These are phyloP conservation scores for Augochlora pura DNA, from an alignment of 1,140 invertebrate species.

Conservation along the genomic window DNA sequence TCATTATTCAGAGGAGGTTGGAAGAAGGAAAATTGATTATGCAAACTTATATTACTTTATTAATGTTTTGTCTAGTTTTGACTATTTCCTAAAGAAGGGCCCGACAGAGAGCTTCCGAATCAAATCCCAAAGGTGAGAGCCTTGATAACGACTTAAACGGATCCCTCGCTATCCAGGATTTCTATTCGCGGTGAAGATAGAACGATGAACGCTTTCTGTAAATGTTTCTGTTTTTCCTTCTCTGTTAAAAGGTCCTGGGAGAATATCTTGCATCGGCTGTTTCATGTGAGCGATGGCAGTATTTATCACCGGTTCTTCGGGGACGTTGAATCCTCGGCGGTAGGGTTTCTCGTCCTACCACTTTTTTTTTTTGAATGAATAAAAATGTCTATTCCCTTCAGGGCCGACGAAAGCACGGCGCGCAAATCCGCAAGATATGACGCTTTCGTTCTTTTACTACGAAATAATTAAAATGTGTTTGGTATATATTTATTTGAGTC, in stretches of 20 bases:
- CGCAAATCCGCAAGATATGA: neutral
- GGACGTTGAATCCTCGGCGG: neutral
- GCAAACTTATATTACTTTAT: too few relatives aligned
- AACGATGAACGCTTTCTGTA: neutral
- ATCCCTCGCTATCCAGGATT: neutral
- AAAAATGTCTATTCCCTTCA: conserved; percentile 18
- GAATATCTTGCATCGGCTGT: conserved; percentile 30
- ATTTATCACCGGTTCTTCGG: conserved; percentile 46
- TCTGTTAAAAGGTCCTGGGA: conserved; percentile 18
- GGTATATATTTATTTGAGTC: neutral
- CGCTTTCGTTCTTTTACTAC: neutral
- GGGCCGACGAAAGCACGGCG: neutral
- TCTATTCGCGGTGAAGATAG: neutral
- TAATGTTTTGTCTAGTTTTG: neutral
- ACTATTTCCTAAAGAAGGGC: neutral
- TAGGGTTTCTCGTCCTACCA: neutral
- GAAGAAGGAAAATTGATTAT: too few relatives aligned
- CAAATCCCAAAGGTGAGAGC: neutral
- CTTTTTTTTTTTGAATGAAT: conserved; percentile 23
- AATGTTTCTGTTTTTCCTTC: conserved; percentile 38
- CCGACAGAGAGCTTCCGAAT: too few relatives aligned
- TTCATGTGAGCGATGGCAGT: conserved; percentile 34
- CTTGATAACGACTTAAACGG: neutral
- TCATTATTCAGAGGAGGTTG: too few relatives aligned
- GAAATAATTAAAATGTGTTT: neutral